phyloP scores from a whole-genome alignment of 1,140 invertebrate genomes.

The Sitophilus oryzae region DNA sequence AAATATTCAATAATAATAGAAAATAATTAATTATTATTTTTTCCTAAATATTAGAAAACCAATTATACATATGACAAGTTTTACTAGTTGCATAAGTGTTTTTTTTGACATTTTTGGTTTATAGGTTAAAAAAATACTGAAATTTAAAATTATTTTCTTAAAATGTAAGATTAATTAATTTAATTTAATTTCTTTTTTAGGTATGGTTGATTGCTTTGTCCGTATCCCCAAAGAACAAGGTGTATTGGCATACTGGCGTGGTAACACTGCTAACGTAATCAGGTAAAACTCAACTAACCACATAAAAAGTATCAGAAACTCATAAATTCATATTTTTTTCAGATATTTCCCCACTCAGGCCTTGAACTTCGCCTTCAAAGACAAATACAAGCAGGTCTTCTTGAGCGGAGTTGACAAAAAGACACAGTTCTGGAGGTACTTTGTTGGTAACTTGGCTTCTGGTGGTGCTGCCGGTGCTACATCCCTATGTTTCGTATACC shows the following conservation, averaged over 20 bases:
- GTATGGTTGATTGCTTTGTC: constrained; percentile 80
- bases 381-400: constrained; percentile 81
- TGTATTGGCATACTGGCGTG: constrained; percentile 82
- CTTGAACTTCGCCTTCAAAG: constrained; percentile 94
- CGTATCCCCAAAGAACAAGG: constrained; percentile 85
- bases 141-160: no score
- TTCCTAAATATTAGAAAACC: no score
- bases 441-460: constrained; percentile 81
- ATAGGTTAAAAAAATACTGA: no score
- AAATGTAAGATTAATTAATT: no score
- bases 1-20: no score
- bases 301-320: not conserved
- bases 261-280: constrained; percentile 90
- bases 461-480: constrained; percentile 93
- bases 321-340: not conserved
- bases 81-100: no score
- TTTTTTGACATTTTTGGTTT: no score
- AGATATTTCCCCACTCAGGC: constrained; percentile 91
- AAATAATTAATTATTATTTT: no score
- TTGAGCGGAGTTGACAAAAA: constrained; percentile 81
- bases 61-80: no score
- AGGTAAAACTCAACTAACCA: constrained; percentile 37
- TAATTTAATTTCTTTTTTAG: constrained; percentile 46
- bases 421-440: constrained; percentile 82
- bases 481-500: constrained; percentile 93